Evolutionary conservation across 2,113 vertebrate species (phyloP).

Genomic region (Dromiciops gliroides): DNA sequence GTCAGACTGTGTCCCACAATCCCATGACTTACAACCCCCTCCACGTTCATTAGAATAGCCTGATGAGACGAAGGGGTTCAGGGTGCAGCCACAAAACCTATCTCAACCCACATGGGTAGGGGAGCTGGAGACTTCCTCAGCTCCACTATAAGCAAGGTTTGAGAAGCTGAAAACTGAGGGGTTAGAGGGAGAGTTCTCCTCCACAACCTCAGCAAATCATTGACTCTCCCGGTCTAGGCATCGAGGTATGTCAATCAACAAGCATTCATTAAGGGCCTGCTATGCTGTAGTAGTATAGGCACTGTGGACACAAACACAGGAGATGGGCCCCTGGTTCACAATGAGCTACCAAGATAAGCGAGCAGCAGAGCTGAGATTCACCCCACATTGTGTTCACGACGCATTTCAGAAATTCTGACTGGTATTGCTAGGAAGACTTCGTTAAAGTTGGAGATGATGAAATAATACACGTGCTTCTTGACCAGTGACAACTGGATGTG

Average conservation of each 20-base stretch:
- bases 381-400: too few species aligned
- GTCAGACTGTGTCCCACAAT: background rate
- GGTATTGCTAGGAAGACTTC: background rate
- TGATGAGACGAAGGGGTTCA: background rate
- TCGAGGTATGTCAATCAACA: background rate
- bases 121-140: background rate
- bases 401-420: background rate
- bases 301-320: too few species aligned
- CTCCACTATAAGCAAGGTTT: background rate
- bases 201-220: background rate
- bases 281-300: background rate
- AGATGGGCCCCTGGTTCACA: too few species aligned
- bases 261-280: too few species aligned
- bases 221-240: background rate
- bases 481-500: background rate
- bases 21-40: background rate
- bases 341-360: too few species aligned
- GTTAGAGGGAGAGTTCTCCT: background rate
- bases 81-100: background rate
- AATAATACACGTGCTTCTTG: background rate
- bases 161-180: background rate
- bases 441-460: background rate
- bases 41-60: background rate
- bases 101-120: too few species aligned
- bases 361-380: too few species aligned